Conservation (phyloP, 2,797 vertebrate species). For the Lagodon rhomboides region DNA sequence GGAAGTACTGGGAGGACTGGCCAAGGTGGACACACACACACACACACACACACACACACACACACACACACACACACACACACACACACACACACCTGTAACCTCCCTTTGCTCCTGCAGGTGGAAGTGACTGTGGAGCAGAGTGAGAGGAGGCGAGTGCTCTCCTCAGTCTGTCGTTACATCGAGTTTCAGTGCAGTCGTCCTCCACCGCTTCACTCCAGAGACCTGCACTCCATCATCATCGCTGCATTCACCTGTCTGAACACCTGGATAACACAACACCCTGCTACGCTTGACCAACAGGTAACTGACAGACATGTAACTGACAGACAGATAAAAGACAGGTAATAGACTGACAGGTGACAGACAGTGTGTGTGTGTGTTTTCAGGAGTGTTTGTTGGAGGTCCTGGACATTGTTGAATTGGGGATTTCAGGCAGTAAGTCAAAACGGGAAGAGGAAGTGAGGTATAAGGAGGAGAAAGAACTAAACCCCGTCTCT, state of each 20-base stretch:
- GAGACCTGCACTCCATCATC: constrained; percentile 96
- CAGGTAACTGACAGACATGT: constrained; percentile 36
- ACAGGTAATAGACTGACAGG: background rate
- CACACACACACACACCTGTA: background rate
- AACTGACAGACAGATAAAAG: background rate
- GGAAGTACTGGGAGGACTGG: constrained; percentile 84
- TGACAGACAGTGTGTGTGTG: background rate
- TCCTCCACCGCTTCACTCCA: constrained; percentile 92
- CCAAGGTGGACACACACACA: constrained; percentile 49
- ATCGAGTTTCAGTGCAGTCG: constrained; percentile 95
- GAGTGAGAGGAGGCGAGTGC: constrained; percentile 86
- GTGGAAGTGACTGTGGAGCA: constrained; percentile 89
- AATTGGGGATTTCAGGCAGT: constrained; percentile 94
- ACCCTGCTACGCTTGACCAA: constrained; percentile 89
- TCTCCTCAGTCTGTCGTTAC: constrained; percentile 91
- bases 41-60: constrained; percentile 3
- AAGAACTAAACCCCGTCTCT: constrained; percentile 94
- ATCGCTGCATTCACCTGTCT: constrained; percentile 95
- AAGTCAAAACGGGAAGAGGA: constrained; percentile 93
- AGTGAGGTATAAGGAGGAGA: constrained; percentile 92
- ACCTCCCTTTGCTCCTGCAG: constrained; percentile 69
- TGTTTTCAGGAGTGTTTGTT: constrained; percentile 90
- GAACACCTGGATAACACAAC: constrained; percentile 93
- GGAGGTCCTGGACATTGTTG: constrained; percentile 95
- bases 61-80: constrained; percentile 1